These are phyloP conservation scores for Istiophorus platypterus DNA, from an alignment of 2,113 vertebrate species.

Conservation along the genomic window DNA sequence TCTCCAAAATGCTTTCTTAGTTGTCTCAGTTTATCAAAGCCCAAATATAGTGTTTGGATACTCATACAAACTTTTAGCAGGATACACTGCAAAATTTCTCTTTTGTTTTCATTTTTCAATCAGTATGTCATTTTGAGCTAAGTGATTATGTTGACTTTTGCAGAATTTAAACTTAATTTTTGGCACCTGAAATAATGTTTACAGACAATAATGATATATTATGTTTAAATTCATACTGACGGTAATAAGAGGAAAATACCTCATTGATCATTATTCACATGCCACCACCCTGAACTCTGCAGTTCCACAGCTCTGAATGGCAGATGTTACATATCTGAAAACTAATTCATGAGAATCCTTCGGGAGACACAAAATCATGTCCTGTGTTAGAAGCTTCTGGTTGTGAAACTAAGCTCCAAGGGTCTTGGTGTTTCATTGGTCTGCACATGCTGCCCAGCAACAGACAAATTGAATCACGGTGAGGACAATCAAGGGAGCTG, in stretches of 20 bases:
- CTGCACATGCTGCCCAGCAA: constrained; percentile 76
- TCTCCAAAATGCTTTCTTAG: not conserved
- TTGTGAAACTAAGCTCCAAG: constrained; percentile 48
- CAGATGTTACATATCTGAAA: constrained; percentile 38
- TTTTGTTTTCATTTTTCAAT: not conserved
- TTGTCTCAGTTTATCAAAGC: not conserved
- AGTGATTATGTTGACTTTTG: not conserved
- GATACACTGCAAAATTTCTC: not conserved
- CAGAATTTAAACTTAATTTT: not conserved
- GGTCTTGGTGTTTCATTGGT: constrained; percentile 66
- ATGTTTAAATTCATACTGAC: not conserved
- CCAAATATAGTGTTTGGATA: not conserved
- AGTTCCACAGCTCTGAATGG: constrained; percentile 36
- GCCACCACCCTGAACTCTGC: not conserved
- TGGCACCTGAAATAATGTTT: not conserved
- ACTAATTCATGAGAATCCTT: constrained; percentile 47
- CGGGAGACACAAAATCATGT: constrained; percentile 16
- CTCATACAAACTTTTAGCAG: not conserved
- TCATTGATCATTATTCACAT: constrained; percentile 20
- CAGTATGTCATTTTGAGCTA: not conserved
- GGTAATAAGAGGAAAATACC: not conserved
- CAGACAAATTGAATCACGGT: constrained; percentile 81
- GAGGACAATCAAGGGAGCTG: constrained; percentile 81
- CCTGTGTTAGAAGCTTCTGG: constrained; percentile 53
- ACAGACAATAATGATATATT: not conserved